A percentile compares a stretch with the other conserved stretches of the same genome.
Evolutionary conservation across 2,888 invertebrate species (phyloP).

Genomic region (Drosophila formosana): DNA sequence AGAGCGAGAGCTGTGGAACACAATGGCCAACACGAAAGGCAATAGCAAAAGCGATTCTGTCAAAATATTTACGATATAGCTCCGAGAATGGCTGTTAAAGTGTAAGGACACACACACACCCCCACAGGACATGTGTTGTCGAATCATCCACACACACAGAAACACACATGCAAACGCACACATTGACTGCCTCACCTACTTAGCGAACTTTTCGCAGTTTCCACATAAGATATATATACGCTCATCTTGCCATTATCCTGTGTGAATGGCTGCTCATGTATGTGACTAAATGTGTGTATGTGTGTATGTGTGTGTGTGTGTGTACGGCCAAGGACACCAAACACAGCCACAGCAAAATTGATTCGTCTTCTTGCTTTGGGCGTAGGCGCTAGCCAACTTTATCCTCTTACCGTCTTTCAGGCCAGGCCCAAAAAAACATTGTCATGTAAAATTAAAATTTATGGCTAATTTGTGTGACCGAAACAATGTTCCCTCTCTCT

Average conservation of each 20-base stretch:
- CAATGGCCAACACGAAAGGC: slow-evolving; percentile 71
- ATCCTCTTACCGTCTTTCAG: slow-evolving; percentile 26
- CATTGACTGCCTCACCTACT: slow-evolving; percentile 54
- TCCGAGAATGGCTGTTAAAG: slow-evolving; percentile 70
- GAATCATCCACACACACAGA: slow-evolving; percentile 29
- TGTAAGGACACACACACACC: slow-evolving; percentile 51
- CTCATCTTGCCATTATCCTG: slow-evolving; percentile 53
- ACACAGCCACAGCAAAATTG: slow-evolving; percentile 59
- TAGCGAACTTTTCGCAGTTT: slow-evolving; percentile 62
- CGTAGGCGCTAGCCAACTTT: slow-evolving; percentile 53
- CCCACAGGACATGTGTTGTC: slow-evolving; percentile 54
- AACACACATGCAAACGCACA: slow-evolving; percentile 17
- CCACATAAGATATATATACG: slow-evolving; percentile 40
- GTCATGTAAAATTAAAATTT: slow-evolving; percentile 81
- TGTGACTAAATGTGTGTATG: slow-evolving; percentile 9
- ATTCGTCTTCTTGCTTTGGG: slow-evolving; percentile 58
- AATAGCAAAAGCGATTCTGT: slow-evolving; percentile 78
- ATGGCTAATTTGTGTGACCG: slow-evolving; percentile 78
- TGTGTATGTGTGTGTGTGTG: slow-evolving; percentile 17
- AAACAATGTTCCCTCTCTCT: slow-evolving; percentile 23
- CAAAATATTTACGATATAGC: slow-evolving; percentile 79
- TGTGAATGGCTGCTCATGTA: slow-evolving; percentile 11
- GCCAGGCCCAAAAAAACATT: slow-evolving; percentile 45
- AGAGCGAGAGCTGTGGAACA: slow-evolving; percentile 44
- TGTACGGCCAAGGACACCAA: slow-evolving; percentile 52